phyloP scores from a whole-genome alignment of 2,888 invertebrate species.

The Linnaemya vulpina region DNA sequence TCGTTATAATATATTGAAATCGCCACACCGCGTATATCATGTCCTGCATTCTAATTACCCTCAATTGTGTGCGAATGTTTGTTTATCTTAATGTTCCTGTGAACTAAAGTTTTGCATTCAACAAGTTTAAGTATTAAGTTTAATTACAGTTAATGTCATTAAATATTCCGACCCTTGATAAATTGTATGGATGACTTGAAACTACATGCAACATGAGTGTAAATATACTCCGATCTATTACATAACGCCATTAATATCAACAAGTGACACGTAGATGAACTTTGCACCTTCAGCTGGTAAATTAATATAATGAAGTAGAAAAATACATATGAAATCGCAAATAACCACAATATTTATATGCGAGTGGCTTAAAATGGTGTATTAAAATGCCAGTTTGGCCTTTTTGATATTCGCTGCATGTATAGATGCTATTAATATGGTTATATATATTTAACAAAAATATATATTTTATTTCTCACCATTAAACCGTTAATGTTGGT shows the following conservation, averaged over 20 bases:
- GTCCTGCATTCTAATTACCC: not conserved
- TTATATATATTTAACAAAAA: not conserved
- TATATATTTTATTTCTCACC: conserved; percentile 24
- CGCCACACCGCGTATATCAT: not conserved
- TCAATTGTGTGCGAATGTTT: not conserved
- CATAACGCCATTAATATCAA: conserved; percentile 46
- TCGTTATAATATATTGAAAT: too few relatives aligned
- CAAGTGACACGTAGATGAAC: conserved; percentile 65
- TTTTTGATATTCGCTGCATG: conserved; percentile 15
- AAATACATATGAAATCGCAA: not conserved
- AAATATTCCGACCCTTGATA: conserved; percentile 54
- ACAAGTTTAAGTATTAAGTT: conserved; percentile 53
- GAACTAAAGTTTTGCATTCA: not conserved
- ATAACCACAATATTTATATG: conserved; percentile 24
- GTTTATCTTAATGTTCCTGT: not conserved
- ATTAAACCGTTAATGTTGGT: conserved; percentile 39
- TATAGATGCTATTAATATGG: not conserved
- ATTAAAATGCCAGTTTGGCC: conserved; percentile 53
- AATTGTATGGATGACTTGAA: conserved; percentile 24
- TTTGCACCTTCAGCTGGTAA: conserved; percentile 65
- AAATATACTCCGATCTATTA: conserved; percentile 18
- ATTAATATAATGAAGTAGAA: conserved; percentile 51
- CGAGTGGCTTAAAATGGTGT: conserved; percentile 25
- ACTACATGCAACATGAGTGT: conserved; percentile 20
- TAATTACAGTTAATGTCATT: conserved; percentile 57